Percentiles rank a stretch among this genome's conserved stretches.
phyloP scores from a whole-genome alignment of 2,797 vertebrate genomes.

The Philypnodon macrostomus region DNA sequence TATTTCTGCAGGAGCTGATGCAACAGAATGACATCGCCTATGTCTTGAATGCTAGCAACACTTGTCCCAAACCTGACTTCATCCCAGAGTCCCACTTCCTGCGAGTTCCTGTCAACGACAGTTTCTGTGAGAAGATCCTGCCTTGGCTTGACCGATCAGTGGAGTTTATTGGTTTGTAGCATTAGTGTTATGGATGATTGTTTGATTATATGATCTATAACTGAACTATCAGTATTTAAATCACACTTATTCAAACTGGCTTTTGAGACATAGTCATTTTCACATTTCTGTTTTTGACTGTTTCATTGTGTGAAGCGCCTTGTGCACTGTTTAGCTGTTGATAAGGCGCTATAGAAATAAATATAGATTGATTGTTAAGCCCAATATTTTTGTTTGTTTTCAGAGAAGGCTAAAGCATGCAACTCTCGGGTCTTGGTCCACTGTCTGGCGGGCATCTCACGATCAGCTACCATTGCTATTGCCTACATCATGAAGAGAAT shows the following conservation, averaged over 20 bases:
- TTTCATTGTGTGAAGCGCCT: too few species aligned
- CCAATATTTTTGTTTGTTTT: constrained; percentile 31
- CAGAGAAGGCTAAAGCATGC: constrained; percentile 94
- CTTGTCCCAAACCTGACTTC: constrained; percentile 95
- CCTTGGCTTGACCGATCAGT: constrained; percentile 94
- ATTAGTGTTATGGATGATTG: neutral
- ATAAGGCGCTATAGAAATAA: too few species aligned
- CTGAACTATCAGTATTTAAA: too few species aligned
- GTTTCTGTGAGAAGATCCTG: constrained; percentile 96
- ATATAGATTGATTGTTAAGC: too few species aligned
- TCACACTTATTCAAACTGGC: too few species aligned
- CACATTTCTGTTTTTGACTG: too few species aligned
- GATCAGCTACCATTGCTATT: constrained; percentile 95
- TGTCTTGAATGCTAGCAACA: constrained; percentile 92
- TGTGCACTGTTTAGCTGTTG: too few species aligned
- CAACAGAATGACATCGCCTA: constrained; percentile 91
- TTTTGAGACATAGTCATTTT: too few species aligned
- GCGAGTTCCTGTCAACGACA: constrained; percentile 93
- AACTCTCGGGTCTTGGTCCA: constrained; percentile 90
- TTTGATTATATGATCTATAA: too few species aligned
- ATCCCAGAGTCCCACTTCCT: constrained; percentile 92
- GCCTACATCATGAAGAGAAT: constrained; percentile 99
- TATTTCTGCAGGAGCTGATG: constrained; percentile 86
- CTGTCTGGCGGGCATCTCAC: constrained; percentile 95
- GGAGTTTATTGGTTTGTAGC: constrained; percentile 90